phyloP scores from a whole-genome alignment of 2,797 vertebrate species.

The Sebastiscus tertius region DNA sequence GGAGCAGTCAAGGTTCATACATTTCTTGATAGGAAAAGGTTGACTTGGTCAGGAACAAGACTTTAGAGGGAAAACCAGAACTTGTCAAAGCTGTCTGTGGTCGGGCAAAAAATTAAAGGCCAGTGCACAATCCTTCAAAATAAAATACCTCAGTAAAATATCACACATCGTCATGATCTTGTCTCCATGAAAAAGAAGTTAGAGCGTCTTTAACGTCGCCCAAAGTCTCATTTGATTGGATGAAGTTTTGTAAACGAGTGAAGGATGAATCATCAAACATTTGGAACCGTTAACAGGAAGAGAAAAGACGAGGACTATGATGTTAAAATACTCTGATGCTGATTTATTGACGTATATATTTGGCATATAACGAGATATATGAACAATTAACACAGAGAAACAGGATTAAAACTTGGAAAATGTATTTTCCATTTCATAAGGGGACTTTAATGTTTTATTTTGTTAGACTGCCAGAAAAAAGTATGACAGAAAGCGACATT shows the following conservation, averaged over 20 bases:
- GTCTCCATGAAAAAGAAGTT: not conserved
- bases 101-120: not conserved
- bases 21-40: conserved; percentile 48
- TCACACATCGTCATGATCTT: not conserved
- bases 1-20: conserved; percentile 54
- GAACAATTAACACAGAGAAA: too few species aligned
- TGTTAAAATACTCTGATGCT: too few species aligned
- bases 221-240: too few species aligned
- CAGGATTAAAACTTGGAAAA: too few species aligned
- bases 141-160: not conserved
- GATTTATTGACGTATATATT: too few species aligned
- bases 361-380: too few species aligned
- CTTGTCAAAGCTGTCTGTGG: conserved; percentile 8
- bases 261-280: too few species aligned
- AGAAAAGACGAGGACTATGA: too few species aligned
- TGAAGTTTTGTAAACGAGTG: too few species aligned
- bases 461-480: not conserved
- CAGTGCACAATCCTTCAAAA: not conserved
- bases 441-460: conserved; percentile 6
- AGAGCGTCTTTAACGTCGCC: too few species aligned
- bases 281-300: too few species aligned
- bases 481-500: not conserved
- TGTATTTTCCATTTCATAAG: too few species aligned
- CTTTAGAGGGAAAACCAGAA: conserved; percentile 13
- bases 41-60: conserved; percentile 48